Evolutionary conservation across 2,797 vertebrate species (phyloP).

Genomic region (Spondyliosoma cantharus): DNA sequence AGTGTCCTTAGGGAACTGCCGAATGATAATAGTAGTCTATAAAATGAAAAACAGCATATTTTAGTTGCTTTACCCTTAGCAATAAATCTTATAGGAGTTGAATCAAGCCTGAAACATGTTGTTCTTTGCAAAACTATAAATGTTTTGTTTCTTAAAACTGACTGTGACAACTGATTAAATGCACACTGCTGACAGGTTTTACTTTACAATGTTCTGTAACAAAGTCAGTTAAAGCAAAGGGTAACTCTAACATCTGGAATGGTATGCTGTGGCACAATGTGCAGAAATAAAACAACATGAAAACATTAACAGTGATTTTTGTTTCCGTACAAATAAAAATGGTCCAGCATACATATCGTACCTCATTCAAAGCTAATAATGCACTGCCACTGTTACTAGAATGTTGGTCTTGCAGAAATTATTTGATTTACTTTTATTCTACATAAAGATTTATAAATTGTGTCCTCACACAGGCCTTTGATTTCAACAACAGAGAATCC

Average conservation of each 20-base stretch:
- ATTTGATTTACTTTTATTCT: neutral
- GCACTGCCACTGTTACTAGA: no score
- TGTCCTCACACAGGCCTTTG: neutral
- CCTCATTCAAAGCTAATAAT: neutral
- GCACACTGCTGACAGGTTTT: conserved; percentile 27
- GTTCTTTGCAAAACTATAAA: conserved; percentile 30
- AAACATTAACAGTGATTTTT: conserved; percentile 42
- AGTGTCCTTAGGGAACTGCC: neutral
- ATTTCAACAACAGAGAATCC: neutral
- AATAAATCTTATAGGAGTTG: conserved; percentile 1
- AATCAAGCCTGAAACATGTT: conserved; percentile 32
- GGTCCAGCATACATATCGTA: neutral
- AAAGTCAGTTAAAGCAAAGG: conserved; percentile 26
- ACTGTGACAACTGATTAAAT: conserved; percentile 29
- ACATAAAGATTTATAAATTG: neutral
- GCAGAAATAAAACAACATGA: conserved; percentile 40
- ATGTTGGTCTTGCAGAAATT: neutral
- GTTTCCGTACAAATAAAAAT: conserved; percentile 12
- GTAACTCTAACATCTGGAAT: neutral
- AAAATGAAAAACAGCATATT: conserved; percentile 11
- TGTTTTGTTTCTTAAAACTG: conserved; percentile 29
- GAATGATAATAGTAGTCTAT: no score
- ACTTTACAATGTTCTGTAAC: conserved; percentile 32
- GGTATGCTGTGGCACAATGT: neutral
- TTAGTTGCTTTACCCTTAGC: neutral